Conservation (phyloP, 2,113 vertebrate genomes). For the Forbesichthys agassizii region DNA sequence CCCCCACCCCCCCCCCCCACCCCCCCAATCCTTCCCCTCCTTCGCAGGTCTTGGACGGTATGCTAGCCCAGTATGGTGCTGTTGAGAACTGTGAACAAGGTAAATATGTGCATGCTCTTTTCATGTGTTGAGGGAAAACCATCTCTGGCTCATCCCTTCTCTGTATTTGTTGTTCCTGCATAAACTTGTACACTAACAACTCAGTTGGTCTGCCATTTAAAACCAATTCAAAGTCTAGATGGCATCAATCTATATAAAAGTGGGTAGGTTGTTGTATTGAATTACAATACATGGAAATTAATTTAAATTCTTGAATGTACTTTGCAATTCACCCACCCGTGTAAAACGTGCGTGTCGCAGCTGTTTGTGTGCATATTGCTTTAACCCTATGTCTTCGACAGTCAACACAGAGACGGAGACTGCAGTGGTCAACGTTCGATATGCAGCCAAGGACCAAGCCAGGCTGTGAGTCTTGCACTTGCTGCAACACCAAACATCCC, state of each 20-base stretch:
- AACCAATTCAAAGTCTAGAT: neutral
- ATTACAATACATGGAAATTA: too few species aligned
- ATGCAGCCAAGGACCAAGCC: conserved; percentile 94
- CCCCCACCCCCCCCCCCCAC: conserved; percentile 1
- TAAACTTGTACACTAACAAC: neutral
- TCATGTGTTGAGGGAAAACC: neutral
- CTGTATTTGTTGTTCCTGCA: too few species aligned
- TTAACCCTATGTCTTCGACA: conserved; percentile 53
- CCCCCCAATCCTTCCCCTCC: neutral
- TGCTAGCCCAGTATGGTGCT: conserved; percentile 68
- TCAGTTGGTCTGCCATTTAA: too few species aligned
- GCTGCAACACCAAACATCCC: conserved; percentile 19
- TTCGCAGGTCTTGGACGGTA: conserved; percentile 66
- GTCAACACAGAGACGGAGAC: conserved; percentile 99
- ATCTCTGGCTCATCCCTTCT: too few species aligned
- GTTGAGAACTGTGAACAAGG: conserved; percentile 76
- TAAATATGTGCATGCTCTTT: conserved; percentile 22
- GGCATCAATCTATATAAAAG: too few species aligned
- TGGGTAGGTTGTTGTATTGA: too few species aligned
- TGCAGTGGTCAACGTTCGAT: conserved; percentile 97
- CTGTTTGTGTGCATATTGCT: conserved; percentile 21
- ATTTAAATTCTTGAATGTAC: too few species aligned
- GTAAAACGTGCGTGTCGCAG: too few species aligned
- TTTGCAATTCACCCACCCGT: too few species aligned
- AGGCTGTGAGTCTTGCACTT: conserved; percentile 85